Evolutionary conservation across 64 coral and sea anemone genomes (phyloP).

Genomic region (Montipora efflorescens): DNA sequence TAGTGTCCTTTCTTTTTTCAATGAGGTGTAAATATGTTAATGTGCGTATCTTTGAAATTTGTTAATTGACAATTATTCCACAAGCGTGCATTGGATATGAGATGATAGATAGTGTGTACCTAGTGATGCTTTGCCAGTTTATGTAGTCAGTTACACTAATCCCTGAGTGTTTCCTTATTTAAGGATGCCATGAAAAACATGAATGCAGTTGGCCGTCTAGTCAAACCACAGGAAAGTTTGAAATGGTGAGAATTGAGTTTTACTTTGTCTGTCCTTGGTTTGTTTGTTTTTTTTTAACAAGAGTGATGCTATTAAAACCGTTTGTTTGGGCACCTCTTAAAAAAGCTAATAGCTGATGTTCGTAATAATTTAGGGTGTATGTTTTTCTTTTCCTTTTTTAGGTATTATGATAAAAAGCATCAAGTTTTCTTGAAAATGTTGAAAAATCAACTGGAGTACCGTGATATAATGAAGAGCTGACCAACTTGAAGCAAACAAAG

Average conservation of each 20-base stretch:
- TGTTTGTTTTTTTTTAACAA: neutral
- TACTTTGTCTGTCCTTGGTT: too few relatives aligned
- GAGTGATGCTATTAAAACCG: neutral
- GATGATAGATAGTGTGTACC: too few relatives aligned
- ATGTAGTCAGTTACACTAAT: too few relatives aligned
- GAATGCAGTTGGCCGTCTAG: slow-evolving; percentile 70
- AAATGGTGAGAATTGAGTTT: slow-evolving; percentile 48
- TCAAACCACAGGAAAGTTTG: slow-evolving; percentile 62
- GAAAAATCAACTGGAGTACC: slow-evolving; percentile 78
- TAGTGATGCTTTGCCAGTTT: too few relatives aligned
- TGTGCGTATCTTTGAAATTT: too few relatives aligned
- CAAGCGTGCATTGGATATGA: too few relatives aligned
- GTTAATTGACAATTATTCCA: too few relatives aligned
- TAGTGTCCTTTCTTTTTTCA: too few relatives aligned
- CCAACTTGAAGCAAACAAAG: neutral
- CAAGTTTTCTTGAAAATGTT: slow-evolving; percentile 83
- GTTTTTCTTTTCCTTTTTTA: slow-evolving; percentile 3
- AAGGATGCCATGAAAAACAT: slow-evolving; percentile 95
- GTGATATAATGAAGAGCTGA: slow-evolving; percentile 62
- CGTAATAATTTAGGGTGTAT: neutral
- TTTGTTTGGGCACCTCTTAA: neutral
- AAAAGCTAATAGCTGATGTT: neutral
- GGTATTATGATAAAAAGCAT: slow-evolving; percentile 87
- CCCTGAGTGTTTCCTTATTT: neutral
- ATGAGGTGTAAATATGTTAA: too few relatives aligned